These are phyloP conservation scores for Meloe dianella DNA, from an alignment of 2,888 invertebrate genomes.

Conservation along the genomic window DNA sequence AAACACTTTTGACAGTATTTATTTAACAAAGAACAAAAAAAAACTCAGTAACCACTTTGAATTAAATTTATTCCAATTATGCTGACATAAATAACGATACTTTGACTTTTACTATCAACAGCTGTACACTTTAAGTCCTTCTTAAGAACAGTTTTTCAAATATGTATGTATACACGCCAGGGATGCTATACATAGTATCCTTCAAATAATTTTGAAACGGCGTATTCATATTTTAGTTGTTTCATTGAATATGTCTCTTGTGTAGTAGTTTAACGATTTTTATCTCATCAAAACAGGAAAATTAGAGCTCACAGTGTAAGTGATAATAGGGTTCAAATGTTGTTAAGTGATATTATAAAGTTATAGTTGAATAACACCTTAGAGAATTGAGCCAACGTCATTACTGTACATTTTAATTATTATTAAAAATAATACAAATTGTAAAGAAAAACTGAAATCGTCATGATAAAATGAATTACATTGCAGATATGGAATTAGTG, in stretches of 20 bases:
- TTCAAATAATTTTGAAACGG: background rate
- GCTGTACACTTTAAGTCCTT: background rate
- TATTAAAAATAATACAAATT: slow-evolving; percentile 14
- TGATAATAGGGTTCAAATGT: background rate
- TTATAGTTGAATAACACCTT: background rate
- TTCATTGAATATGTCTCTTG: background rate
- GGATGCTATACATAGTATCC: background rate
- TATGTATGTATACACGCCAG: slow-evolving; percentile 1
- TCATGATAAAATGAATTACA: slow-evolving; percentile 14
- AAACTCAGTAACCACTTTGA: background rate
- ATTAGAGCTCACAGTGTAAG: background rate
- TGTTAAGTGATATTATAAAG: slow-evolving; percentile 2
- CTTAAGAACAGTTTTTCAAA: slow-evolving; percentile 1
- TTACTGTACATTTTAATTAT: slow-evolving; percentile 9
- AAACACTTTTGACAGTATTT: background rate
- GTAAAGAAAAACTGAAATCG: slow-evolving; percentile 18
- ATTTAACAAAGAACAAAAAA: background rate
- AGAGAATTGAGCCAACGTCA: background rate
- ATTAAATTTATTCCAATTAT: background rate
- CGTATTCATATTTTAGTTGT: background rate
- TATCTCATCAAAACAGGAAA: background rate
- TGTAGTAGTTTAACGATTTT: background rate
- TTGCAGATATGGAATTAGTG: slow-evolving; percentile 19
- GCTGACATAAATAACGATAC: background rate
- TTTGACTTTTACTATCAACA: slow-evolving; percentile 3